Evolutionary conservation across 2,888 invertebrate species (phyloP), one percentile per base, ranked within the genome.

Genomic region (Eupithecia abbreviata): DNA sequence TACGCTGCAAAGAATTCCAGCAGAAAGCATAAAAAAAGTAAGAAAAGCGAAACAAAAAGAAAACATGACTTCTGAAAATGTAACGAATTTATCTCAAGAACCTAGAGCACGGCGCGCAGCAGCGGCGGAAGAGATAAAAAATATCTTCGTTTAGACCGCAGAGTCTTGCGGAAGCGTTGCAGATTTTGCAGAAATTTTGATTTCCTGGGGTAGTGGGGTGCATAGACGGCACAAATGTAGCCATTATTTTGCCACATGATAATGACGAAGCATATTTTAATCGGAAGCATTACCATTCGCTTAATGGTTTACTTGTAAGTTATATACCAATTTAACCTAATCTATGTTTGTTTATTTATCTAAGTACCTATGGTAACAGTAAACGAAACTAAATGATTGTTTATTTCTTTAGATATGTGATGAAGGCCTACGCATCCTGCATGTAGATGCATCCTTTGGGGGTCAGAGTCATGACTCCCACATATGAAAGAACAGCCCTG

Each of bases 151-250:
- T 30, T 30, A 30, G 30, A 30, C 30, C 30, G 30, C 30, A 30
- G 30, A 30, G 30, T 30, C 30, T 30, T 30, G 30, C 30, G 30
- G 30, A 30, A 30, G 30, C 30, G 30, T 30, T 30, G 30, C 30
- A 30, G 30, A 30, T 30, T 30, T 30, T 30, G 30, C 30, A 30
- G 30, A 30, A 30, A 15, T 51, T 51, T 62, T 7, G 62, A 0
- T 30, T 62, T 7, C 62, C 62, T 62, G 62, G 62, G 3, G 66
- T 41, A 12, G 13, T 66, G 42, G 45, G 68, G n/a, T 75, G 75
- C 51, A 72, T 78, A 45, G 78, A 78, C 70, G 75, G 78, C 2
- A 76, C 76, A 3, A 77, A 80, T 58, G 74, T 80, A 41, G 78
- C 78, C 4, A 74, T 80, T 12, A 18, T 78, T 3, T 51, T 77